These are phyloP conservation scores for Cheirogaleus medius DNA, from an alignment of 2,113 vertebrate genomes.

Conservation along the genomic window DNA sequence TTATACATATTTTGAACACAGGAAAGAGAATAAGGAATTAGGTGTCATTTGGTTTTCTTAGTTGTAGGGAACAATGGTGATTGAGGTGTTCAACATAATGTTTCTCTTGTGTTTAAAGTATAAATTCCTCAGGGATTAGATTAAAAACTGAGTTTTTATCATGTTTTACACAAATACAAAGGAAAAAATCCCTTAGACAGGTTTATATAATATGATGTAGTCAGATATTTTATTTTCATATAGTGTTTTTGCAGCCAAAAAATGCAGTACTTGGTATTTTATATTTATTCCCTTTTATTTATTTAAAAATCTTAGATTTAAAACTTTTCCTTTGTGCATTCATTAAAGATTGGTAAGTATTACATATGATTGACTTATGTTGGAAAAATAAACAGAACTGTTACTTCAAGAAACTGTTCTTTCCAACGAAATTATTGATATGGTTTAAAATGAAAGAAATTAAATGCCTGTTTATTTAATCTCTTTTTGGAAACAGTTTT, in stretches of 20 bases:
- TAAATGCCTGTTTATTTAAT: neutral
- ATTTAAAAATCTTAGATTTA: conserved; percentile 5
- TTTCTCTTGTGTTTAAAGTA: conserved; percentile 65
- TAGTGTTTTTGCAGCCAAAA: neutral
- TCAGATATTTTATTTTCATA: conserved; percentile 46
- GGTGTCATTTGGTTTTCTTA: conserved; percentile 41
- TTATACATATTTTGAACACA: conserved; percentile 7
- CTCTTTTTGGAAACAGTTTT: conserved; percentile 7
- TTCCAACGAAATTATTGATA: conserved; percentile 32
- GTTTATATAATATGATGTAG: neutral
- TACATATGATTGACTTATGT: neutral
- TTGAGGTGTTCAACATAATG: neutral
- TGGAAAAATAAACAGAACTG: conserved; percentile 41
- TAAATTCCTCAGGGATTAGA: conserved; percentile 25
- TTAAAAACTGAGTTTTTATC: conserved; percentile 50
- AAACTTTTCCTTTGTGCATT: conserved; percentile 6
- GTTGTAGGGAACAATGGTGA: conserved; percentile 32
- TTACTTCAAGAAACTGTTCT: conserved; percentile 29
- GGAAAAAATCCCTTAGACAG: neutral
- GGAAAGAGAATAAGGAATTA: conserved; percentile 44
- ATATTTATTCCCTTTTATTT: neutral
- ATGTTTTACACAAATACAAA: conserved; percentile 32
- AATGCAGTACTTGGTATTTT: conserved; percentile 18
- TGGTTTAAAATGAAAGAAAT: conserved; percentile 29
- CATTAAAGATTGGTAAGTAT: neutral